Conservation (phyloP, 2,113 vertebrate genomes). For the Athene cunicularia region DNA sequence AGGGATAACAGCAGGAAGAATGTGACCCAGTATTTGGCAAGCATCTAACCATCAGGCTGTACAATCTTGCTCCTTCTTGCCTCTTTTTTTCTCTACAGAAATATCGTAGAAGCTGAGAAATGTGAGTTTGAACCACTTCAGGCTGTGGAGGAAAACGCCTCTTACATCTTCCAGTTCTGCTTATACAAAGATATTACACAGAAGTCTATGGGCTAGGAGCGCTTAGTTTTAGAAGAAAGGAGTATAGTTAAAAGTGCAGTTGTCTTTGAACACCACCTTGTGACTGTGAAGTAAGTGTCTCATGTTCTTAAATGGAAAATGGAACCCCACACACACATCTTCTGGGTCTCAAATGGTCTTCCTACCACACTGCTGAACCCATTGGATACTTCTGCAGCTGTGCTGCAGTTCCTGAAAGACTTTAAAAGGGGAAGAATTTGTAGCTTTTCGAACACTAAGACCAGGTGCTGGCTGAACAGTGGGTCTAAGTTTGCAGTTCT, state of each 20-base stretch:
- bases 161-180: not conserved
- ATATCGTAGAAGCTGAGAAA: not conserved
- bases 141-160: not conserved
- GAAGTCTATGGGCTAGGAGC: not conserved
- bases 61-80: not conserved
- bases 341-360: not conserved
- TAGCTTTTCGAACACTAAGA: not conserved
- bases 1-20: not conserved
- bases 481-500: not conserved
- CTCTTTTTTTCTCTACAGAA: not conserved
- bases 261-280: not conserved
- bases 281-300: not conserved
- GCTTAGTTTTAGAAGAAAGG: not conserved
- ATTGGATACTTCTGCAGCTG: not conserved
- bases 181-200: not conserved
- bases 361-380: not conserved
- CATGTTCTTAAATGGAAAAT: not conserved
- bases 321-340: fast-evolving
- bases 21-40: not conserved
- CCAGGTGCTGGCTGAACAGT: not conserved
- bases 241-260: not conserved
- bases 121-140: not conserved
- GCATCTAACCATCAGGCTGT: not conserved
- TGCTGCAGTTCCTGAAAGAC: not conserved
- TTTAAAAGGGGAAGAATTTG: not conserved